Evolutionary conservation across 2,797 vertebrate genomes (phyloP).

Genomic region (Thalassophryne amazonica): DNA sequence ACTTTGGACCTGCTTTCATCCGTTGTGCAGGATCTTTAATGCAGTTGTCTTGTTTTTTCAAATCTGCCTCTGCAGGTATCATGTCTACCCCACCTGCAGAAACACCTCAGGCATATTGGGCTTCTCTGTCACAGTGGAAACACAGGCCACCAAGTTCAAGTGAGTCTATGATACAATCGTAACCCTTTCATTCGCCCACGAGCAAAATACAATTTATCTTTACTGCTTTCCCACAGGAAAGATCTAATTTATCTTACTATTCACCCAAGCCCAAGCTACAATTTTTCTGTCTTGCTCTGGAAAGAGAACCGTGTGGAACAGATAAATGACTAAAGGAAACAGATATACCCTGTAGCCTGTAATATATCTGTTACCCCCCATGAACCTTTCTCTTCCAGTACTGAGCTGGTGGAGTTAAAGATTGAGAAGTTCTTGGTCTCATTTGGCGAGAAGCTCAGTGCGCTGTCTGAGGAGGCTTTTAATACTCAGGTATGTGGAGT

Average conservation of each 20-base stretch:
- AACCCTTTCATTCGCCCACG: constrained; percentile 43
- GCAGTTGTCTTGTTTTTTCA: not conserved
- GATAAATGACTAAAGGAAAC: constrained; percentile 59
- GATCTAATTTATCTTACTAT: constrained; percentile 44
- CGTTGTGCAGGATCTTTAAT: not conserved
- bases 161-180: constrained; percentile 69
- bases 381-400: constrained; percentile 70
- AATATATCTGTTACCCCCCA: constrained; percentile 44
- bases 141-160: constrained; percentile 96
- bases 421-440: constrained; percentile 93
- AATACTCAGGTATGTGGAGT: constrained; percentile 80
- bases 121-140: constrained; percentile 94
- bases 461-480: constrained; percentile 90
- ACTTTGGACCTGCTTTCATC: not conserved
- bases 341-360: constrained; percentile 34
- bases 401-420: constrained; percentile 91
- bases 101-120: constrained; percentile 94
- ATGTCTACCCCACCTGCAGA: constrained; percentile 93
- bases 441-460: constrained; percentile 85
- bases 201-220: constrained; percentile 47
- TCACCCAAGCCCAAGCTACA: constrained; percentile 35
- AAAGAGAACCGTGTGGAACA: constrained; percentile 39
- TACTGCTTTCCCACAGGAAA: constrained; percentile 28
- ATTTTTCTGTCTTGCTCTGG: constrained; percentile 43
- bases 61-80: constrained; percentile 76